Evolutionary conservation across 2,888 invertebrate species (phyloP).

Genomic region (Antheraea yamamai): DNA sequence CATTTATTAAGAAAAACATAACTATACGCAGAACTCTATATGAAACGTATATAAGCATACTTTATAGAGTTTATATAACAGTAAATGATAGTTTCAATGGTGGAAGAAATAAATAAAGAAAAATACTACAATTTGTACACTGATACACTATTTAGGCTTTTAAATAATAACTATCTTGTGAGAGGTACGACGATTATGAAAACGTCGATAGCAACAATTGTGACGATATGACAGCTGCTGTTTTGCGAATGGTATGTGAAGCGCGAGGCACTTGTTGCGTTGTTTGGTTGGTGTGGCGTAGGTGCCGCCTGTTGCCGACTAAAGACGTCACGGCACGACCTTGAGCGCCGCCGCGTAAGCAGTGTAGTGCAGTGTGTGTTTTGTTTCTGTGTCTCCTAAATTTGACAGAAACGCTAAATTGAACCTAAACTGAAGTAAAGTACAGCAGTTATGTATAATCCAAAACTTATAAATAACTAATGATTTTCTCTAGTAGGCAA

Average conservation of each 20-base stretch:
- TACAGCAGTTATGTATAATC: neutral
- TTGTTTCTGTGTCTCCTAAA: slow-evolving; percentile 42
- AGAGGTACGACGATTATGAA: neutral
- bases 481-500: neutral
- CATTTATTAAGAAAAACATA: neutral
- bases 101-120: neutral
- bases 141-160: neutral
- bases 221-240: slow-evolving; percentile 53
- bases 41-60: neutral
- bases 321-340: slow-evolving; percentile 68
- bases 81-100: neutral
- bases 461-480: neutral
- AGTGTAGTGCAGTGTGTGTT: no score
- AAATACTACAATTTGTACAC: neutral
- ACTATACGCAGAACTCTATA: neutral
- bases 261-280: slow-evolving; percentile 77
- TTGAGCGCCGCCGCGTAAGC: slow-evolving; percentile 61
- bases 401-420: slow-evolving; percentile 22
- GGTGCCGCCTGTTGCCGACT: slow-evolving; percentile 66
- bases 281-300: slow-evolving; percentile 71
- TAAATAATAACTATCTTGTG: neutral
- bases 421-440: slow-evolving; percentile 17
- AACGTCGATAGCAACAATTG: slow-evolving; percentile 26
- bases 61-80: no score
- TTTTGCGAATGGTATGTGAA: slow-evolving; percentile 61